phyloP scores from a whole-genome alignment of 2,888 invertebrate genomes.

The Autographa pulchrina region DNA sequence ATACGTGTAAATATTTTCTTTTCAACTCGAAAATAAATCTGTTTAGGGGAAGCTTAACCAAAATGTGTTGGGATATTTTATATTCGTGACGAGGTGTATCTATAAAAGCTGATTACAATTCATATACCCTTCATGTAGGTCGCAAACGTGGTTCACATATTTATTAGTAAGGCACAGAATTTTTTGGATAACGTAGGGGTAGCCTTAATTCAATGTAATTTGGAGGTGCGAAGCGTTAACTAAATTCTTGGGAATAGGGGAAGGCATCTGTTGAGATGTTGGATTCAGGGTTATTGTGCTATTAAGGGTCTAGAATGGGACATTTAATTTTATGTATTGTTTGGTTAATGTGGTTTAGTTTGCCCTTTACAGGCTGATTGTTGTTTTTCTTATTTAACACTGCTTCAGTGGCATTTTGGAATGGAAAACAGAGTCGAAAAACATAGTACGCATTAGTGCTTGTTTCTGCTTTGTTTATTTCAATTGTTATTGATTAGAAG shows the following conservation, averaged over 20 bases:
- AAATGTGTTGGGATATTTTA: conserved; percentile 50
- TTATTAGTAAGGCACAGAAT: conserved; percentile 28
- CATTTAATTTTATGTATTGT: neutral
- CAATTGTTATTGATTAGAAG: too few species aligned
- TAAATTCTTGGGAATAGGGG: neutral
- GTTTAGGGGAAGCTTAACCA: conserved; percentile 42
- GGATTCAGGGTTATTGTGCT: neutral
- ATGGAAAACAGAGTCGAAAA: too few species aligned
- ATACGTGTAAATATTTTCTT: conserved; percentile 31
- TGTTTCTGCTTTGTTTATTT: too few species aligned
- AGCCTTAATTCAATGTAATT: conserved; percentile 9
- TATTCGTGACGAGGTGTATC: conserved; percentile 45
- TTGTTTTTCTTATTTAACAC: too few species aligned
- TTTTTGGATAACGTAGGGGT: conserved; percentile 18
- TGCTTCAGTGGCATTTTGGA: too few species aligned
- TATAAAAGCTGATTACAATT: conserved; percentile 56
- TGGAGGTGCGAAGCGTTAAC: neutral
- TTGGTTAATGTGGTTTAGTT: too few species aligned
- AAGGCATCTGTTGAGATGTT: neutral
- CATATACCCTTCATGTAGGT: conserved; percentile 46
- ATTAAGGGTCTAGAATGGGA: neutral
- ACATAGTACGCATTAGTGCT: too few species aligned
- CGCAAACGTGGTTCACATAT: conserved; percentile 47
- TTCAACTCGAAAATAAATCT: conserved; percentile 51
- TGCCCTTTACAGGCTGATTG: too few species aligned